Evolutionary conservation across 2,888 invertebrate genomes (phyloP).

Genomic region (Lithodes maja): DNA sequence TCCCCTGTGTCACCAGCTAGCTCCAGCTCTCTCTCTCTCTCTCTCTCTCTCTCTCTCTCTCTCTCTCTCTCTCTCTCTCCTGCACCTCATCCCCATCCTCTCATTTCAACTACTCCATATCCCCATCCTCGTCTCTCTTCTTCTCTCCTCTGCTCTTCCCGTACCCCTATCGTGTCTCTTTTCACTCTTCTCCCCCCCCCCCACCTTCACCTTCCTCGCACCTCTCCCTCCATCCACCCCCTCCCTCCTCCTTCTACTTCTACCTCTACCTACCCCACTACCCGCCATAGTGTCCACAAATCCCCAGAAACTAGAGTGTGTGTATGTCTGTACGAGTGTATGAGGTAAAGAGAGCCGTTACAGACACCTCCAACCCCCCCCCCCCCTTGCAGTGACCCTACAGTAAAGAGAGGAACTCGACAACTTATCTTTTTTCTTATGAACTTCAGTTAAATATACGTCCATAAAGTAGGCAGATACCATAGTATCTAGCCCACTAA

Average conservation of each 20-base stretch:
- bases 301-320: background rate
- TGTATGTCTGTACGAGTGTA: background rate
- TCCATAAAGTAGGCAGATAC: no score
- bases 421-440: no score
- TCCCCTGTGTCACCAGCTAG: no score
- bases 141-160: conserved; percentile 5
- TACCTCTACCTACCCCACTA: background rate
- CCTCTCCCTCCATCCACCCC: background rate
- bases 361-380: background rate
- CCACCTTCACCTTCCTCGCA: no score
- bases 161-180: conserved; percentile 7
- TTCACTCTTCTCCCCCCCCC: background rate
- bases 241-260: conserved; percentile 1
- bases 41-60: background rate
- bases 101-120: background rate
- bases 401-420: no score
- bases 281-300: background rate
- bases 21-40: background rate
- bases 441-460: no score
- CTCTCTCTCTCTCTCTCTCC: background rate
- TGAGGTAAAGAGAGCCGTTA: background rate
- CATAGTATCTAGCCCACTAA: no score
- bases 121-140: background rate
- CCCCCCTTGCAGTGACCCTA: background rate
- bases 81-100: background rate